These are phyloP conservation scores for Augiades crinisus DNA, from an alignment of 2,888 invertebrate species.

Conservation along the genomic window DNA sequence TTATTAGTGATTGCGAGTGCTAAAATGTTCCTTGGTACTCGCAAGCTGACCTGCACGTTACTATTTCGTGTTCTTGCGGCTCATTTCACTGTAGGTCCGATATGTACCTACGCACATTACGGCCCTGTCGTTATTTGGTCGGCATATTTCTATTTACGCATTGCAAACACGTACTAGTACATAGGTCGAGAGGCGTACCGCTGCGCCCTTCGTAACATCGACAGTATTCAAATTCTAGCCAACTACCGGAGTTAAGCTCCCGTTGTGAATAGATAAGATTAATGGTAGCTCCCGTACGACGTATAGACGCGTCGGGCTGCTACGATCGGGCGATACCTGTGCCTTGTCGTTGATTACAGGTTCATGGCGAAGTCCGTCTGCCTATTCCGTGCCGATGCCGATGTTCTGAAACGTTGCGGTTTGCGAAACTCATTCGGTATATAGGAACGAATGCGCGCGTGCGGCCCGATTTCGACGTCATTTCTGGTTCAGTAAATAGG, in stretches of 20 bases:
- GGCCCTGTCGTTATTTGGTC: conserved; percentile 32
- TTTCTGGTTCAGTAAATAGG: conserved; percentile 42
- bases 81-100: conserved; percentile 33
- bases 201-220: conserved; percentile 41
- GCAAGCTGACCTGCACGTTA: conserved; percentile 33
- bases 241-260: conserved; percentile 47
- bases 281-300: conserved; percentile 51
- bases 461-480: conserved; percentile 37
- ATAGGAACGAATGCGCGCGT: conserved; percentile 36
- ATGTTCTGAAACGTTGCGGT: conserved; percentile 46
- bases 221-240: conserved; percentile 63
- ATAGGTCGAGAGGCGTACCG: conserved; percentile 35
- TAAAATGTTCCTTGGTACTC: conserved; percentile 34
- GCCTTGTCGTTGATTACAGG: conserved; percentile 47
- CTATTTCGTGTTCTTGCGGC: conserved; percentile 38
- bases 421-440: conserved; percentile 32
- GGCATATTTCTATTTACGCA: conserved; percentile 39
- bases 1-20: conserved; percentile 35
- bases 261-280: conserved; percentile 68
- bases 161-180: conserved; percentile 41
- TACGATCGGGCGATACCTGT: conserved; percentile 40
- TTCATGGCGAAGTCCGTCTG: conserved; percentile 27
- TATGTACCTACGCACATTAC: conserved; percentile 30
- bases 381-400: conserved; percentile 24
- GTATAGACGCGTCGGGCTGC: conserved; percentile 43